These are phyloP conservation scores for Maccullochella peelii DNA, from an alignment of 2,113 vertebrate species.

Conservation along the genomic window DNA sequence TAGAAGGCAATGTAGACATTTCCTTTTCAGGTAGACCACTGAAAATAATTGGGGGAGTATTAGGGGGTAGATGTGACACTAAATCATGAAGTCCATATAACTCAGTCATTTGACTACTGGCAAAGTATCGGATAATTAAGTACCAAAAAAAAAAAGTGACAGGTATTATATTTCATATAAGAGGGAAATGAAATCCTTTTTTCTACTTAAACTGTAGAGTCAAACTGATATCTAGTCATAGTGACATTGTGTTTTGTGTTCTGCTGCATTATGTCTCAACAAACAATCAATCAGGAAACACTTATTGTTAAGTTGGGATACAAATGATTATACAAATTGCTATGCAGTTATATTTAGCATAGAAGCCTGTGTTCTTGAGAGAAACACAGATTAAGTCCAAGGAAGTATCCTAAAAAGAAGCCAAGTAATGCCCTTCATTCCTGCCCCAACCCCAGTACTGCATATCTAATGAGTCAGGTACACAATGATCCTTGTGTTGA, in stretches of 20 bases:
- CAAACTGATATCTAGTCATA: neutral
- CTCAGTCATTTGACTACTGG: constrained; percentile 13
- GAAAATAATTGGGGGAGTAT: constrained; percentile 11
- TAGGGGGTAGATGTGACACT: neutral
- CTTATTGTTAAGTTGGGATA: neutral
- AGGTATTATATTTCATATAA: neutral
- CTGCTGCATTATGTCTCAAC: neutral
- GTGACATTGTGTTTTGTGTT: neutral
- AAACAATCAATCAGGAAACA: neutral
- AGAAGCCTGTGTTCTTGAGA: neutral
- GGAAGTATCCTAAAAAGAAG: neutral
- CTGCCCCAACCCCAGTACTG: neutral
- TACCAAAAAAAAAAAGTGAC: neutral
- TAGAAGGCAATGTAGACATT: neutral
- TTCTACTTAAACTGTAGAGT: neutral
- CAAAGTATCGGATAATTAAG: constrained; percentile 17
- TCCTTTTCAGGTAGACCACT: neutral
- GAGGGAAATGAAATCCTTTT: neutral
- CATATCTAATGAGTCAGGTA: neutral
- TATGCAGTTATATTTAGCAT: neutral
- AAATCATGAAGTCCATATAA: constrained; percentile 14
- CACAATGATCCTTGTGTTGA: neutral
- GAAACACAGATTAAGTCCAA: neutral
- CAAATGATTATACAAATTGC: neutral
- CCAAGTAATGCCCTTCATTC: neutral